These are phyloP conservation scores for Lycaon pictus DNA, from an alignment of 2,113 vertebrate species.

Conservation along the genomic window DNA sequence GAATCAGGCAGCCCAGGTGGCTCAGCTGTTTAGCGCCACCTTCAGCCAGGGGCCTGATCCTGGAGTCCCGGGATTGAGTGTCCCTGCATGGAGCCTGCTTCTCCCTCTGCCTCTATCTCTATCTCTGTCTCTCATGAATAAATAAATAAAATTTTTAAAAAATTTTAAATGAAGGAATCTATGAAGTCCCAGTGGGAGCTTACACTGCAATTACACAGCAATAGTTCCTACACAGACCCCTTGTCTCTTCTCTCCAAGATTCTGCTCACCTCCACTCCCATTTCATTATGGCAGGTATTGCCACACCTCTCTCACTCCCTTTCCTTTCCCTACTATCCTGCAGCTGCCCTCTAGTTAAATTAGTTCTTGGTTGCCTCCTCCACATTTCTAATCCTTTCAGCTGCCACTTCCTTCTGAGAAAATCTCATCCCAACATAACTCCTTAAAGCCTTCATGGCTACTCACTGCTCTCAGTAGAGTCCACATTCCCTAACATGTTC, in stretches of 20 bases:
- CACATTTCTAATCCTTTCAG: neutral
- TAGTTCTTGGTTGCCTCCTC: neutral
- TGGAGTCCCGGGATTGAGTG: too few relatives aligned
- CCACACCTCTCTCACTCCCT: neutral
- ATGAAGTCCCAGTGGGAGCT: neutral
- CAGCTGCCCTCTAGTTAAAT: neutral
- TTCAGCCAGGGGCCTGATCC: too few relatives aligned
- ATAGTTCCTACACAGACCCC: neutral
- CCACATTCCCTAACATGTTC: neutral
- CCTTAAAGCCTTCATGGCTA: neutral
- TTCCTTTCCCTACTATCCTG: neutral
- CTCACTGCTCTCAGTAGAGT: neutral
- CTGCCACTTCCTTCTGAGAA: neutral
- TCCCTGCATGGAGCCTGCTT: too few relatives aligned
- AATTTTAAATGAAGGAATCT: constrained; percentile 7
- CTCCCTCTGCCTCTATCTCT: too few relatives aligned
- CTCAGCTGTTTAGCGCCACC: too few relatives aligned
- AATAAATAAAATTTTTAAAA: too few relatives aligned
- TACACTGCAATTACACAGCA: neutral
- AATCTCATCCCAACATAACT: neutral
- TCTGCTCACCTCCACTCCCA: neutral
- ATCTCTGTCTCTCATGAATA: too few relatives aligned
- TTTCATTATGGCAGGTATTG: neutral
- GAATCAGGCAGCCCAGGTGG: neutral
- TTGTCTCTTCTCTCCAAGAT: neutral